A percentile compares a stretch with the other conserved stretches of the same genome.
phyloP scores from a whole-genome alignment of 2,888 invertebrate species.

The Ferdinandea cuprea region DNA sequence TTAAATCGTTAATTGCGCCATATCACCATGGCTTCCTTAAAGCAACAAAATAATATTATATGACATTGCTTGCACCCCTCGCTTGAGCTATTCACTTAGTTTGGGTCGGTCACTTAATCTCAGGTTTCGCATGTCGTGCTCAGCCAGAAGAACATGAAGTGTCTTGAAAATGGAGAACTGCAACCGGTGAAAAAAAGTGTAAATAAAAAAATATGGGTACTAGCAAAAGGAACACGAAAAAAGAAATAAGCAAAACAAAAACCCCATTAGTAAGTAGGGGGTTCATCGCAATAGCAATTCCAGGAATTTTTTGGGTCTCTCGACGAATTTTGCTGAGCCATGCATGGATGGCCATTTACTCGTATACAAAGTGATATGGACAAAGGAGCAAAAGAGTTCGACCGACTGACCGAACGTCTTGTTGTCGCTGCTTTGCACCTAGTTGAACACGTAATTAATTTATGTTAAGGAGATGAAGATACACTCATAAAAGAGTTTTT shows the following conservation, averaged over 20 bases:
- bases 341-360: conserved; percentile 30
- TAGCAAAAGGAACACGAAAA: conserved; percentile 4
- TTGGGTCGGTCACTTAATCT: conserved; percentile 64
- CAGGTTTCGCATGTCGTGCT: conserved; percentile 73
- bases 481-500: not conserved
- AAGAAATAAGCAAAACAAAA: no score
- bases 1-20: conserved; percentile 71
- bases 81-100: conserved; percentile 20
- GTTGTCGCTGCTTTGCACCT: conserved; percentile 61
- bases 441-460: conserved; percentile 70
- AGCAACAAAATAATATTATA: conserved; percentile 22
- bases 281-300: conserved; percentile 63
- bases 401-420: conserved; percentile 13
- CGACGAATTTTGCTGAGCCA: conserved; percentile 59
- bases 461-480: conserved; percentile 50
- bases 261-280: conserved; percentile 38
- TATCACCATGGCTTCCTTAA: conserved; percentile 31
- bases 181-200: conserved; percentile 34
- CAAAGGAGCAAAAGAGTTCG: conserved; percentile 26
- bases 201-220: conserved; percentile 9
- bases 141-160: conserved; percentile 69
- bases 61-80: conserved; percentile 44
- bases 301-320: conserved; percentile 62
- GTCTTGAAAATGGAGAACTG: conserved; percentile 71
- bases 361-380: conserved; percentile 4